These are phyloP conservation scores for Zoanthus sansibaricus DNA, from an alignment of 92 coral and sea anemone genomes.

Conservation along the genomic window DNA sequence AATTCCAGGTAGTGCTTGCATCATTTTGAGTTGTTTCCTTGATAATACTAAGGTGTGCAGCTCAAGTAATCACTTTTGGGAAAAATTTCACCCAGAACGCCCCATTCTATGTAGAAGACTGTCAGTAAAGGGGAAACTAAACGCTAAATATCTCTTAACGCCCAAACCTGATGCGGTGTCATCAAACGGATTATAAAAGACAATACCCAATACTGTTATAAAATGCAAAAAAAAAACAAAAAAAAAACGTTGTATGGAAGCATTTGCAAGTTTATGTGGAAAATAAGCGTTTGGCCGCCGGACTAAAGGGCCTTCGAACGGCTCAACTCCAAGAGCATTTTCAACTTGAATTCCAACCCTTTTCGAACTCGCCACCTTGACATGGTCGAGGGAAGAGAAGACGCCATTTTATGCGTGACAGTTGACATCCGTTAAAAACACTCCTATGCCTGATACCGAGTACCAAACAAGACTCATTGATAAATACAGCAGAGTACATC, in stretches of 20 bases:
- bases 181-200: too few species aligned
- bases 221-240: too few species aligned
- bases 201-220: background rate
- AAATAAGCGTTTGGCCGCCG: constrained; percentile 25
- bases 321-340: too few species aligned
- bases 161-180: constrained; percentile 24
- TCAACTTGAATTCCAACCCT: too few species aligned
- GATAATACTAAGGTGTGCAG: background rate
- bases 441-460: too few species aligned
- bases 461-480: too few species aligned
- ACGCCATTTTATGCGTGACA: too few species aligned
- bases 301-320: background rate
- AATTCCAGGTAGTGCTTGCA: constrained; percentile 14
- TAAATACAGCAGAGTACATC: too few species aligned
- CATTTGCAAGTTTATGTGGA: constrained; percentile 27
- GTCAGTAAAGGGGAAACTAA: constrained; percentile 50
- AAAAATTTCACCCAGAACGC: constrained; percentile 27
- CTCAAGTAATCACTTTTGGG: constrained; percentile 23
- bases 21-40: constrained; percentile 22
- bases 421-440: too few species aligned
- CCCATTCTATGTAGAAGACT: constrained; percentile 31
- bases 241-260: constrained; percentile 43
- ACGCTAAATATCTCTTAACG: constrained; percentile 52
- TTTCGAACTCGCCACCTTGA: too few species aligned
- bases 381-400: too few species aligned